These are phyloP conservation scores for Oxyura jamaicensis DNA, from an alignment of 2,113 vertebrate genomes.

Conservation along the genomic window DNA sequence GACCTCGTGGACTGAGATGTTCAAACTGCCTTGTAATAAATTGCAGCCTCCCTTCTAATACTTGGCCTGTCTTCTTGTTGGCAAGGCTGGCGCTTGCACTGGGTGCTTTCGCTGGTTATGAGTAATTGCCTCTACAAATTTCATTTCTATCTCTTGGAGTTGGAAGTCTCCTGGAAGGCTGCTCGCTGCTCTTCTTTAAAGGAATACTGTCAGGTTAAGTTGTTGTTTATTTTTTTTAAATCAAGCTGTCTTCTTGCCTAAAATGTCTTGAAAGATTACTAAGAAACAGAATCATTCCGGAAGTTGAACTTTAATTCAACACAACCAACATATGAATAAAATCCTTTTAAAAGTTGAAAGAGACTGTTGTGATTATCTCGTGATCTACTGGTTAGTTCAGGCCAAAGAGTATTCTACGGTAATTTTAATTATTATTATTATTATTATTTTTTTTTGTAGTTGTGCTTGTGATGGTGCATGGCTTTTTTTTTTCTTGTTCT, in stretches of 20 bases:
- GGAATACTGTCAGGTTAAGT: background rate
- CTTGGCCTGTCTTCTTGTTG: constrained; percentile 27
- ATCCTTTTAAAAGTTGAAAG: background rate
- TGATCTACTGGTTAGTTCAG: background rate
- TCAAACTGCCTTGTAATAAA: background rate
- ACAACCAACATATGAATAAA: background rate
- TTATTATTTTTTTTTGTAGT: background rate
- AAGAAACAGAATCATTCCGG: background rate
- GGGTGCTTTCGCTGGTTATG: constrained; percentile 28
- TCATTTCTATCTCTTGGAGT: background rate
- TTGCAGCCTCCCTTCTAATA: constrained; percentile 24
- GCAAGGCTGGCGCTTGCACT: background rate
- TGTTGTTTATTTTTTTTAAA: background rate
- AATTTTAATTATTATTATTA: background rate
- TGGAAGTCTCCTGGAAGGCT: constrained; percentile 15
- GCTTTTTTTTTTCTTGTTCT: background rate
- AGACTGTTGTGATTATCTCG: background rate
- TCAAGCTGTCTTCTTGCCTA: background rate
- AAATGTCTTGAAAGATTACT: background rate
- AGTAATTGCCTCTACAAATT: constrained; percentile 61
- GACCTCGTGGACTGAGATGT: background rate
- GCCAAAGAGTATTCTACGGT: background rate
- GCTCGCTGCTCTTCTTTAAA: background rate
- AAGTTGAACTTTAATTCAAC: background rate
- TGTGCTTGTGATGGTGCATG: background rate